Percentiles rank a stretch among this genome's conserved stretches.
These are phyloP conservation scores for Porites evermanni DNA, from an alignment of 92 coral and sea anemone genomes.

Conservation along the genomic window DNA sequence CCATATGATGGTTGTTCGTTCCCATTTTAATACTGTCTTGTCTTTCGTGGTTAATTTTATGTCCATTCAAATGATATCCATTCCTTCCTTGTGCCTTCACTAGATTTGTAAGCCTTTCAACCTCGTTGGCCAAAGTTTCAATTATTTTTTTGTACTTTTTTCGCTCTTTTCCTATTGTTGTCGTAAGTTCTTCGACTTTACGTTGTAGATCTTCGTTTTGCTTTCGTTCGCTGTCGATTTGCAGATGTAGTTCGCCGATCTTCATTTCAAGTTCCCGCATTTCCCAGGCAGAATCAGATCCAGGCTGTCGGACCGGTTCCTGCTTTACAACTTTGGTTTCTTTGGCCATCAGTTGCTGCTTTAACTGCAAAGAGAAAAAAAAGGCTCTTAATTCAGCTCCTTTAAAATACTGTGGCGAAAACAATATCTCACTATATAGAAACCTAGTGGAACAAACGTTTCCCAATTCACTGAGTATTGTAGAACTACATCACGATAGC, in stretches of 20 bases:
- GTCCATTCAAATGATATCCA: slow-evolving; percentile 41
- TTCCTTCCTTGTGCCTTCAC: slow-evolving; percentile 39
- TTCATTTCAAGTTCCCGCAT: slow-evolving; percentile 79
- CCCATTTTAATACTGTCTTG: slow-evolving; percentile 34
- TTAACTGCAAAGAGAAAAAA: slow-evolving; percentile 46
- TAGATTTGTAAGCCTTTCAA: slow-evolving; percentile 62
- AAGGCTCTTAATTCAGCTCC: too few relatives aligned
- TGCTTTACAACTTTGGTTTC: slow-evolving; percentile 11
- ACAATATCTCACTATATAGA: too few relatives aligned
- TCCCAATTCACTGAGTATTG: too few relatives aligned
- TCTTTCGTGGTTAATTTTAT: slow-evolving; percentile 35
- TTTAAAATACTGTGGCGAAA: too few relatives aligned
- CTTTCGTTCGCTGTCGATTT: slow-evolving; percentile 75
- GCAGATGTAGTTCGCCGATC: slow-evolving; percentile 68
- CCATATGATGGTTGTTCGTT: slow-evolving; percentile 25
- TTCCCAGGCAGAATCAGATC: slow-evolving; percentile 55
- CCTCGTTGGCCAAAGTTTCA: slow-evolving; percentile 73
- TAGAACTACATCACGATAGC: too few relatives aligned
- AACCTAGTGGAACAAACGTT: too few relatives aligned
- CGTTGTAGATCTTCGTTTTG: slow-evolving; percentile 78
- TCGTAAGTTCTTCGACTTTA: slow-evolving; percentile 71
- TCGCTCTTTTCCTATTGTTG: slow-evolving; percentile 76
- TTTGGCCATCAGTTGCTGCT: slow-evolving; percentile 54
- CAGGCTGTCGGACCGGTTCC: slow-evolving; percentile 38
- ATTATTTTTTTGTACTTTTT: slow-evolving; percentile 81